Base-by-base conservation (phyloP, 2,888 invertebrate species). In the Halictus ligatus region DNA sequence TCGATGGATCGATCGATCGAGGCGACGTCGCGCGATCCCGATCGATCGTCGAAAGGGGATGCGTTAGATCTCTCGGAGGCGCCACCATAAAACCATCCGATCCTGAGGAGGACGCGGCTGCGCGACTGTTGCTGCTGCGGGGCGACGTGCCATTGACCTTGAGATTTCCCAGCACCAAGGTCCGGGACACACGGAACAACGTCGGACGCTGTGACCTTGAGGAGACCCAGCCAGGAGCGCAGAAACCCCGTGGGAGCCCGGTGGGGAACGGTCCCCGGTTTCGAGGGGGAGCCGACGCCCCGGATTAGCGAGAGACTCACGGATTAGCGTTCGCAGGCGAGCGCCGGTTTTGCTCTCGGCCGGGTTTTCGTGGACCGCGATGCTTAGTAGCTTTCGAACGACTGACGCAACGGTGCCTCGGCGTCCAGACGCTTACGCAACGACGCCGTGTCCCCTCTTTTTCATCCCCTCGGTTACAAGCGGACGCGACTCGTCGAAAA, bases 381-480 rank as follows among this genome's bases (percentile, higher is more conserved):
- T 89, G 92, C 89, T 90, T 93, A 92, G 91, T 91, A 89, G 90
- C 89, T 88, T 89, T 92, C 92, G 92, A 90, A 87, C 91, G 90
- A 94, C 93, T 94, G 93, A 93, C 93, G 93, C 91, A 91, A 87
- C 92, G 91, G 91, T 92, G 92, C 88, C 89, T 90, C 91, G 92
- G 91, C 93, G 92, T 94, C 93, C 92, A 92, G 92, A 91, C 91
- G 93, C 90, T 94, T 94, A 94, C 93, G 93, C 94, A 94, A 94
- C 91, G 90, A 83, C 85, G 88, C 79, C 79, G 71, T 85, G 85
- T 84, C 85, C 85, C 90, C 86, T 73, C 81, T 86, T 85, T 85
- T 87, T 75, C 89, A 81, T 85, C 88, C 87, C 84, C 73, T 75
- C 71, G 71, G 46, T 71, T 67, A 48, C 87, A 74, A 29, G 69